Base-by-base conservation (phyloP, 1,140 invertebrate genomes). In the Drosophila punjabiensis region DNA sequence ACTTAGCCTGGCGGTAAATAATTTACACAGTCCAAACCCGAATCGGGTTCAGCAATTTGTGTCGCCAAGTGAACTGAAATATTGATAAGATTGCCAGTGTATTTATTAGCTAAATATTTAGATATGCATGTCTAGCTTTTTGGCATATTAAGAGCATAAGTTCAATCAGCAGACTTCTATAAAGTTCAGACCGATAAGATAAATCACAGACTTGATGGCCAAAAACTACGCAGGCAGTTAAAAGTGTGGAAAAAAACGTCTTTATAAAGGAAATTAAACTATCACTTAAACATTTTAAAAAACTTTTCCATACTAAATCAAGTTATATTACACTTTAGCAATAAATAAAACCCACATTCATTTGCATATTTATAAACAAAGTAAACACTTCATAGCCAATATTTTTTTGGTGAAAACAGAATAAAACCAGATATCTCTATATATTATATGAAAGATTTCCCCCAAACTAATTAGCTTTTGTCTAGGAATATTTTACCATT, bases 1-100 rank as follows among this genome's bases (percentile, higher is more conserved):
- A 33, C 14, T 52, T 39, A 74, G 55, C n/a, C 68, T 11, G 45
- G 13, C 53, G 9, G 55, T 24, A 74, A 73, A 74, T 73, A 52
- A 30, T 73, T 61, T 73, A 61, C 70, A 68, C 45, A 43, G 13
- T 32, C 70, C 28, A n/a, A 32, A 18, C 45, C 67, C n/a, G 14
- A 74, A 74, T 52, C 48, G 68, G 48, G n/a, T 8, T 35, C 33
- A 39, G 35, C 33, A 41, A 32, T 24, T 20, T 28, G 50, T 56
- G 63, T 73, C 43, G 30, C 35, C 53, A 53, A 53, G 68, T 13
- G 70, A 5, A 20, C 33, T 24, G 50, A 52, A 52, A 73, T 53
- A 74, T 74, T 74, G 70, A 74, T 74, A 74, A 74, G 70, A 74
- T 74, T 70, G 43, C 43, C 66, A 20, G 52, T 47, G 37, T 60